A percentile compares a stretch with the other conserved stretches of the same genome.
Conservation (phyloP, 2,797 vertebrate species). For the Macropus fuliginosus region DNA sequence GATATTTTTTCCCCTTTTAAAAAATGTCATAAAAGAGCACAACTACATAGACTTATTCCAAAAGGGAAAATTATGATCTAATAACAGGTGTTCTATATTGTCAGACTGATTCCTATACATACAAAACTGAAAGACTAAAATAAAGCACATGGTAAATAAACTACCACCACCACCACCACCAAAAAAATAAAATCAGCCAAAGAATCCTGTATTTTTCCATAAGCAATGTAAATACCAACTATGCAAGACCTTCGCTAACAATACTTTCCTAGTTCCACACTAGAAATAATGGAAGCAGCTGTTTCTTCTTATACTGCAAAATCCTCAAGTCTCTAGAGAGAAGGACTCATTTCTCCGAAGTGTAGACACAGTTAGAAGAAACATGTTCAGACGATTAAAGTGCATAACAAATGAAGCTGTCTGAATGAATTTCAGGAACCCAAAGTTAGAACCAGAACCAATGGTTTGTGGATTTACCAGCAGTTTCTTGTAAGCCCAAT, state of each 20-base stretch:
- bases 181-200: constrained; percentile 7
- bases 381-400: constrained; percentile 18
- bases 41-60: neutral
- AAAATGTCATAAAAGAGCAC: neutral
- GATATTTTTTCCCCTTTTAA: neutral
- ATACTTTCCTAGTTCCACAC: constrained; percentile 41
- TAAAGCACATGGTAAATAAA: neutral
- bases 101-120: neutral
- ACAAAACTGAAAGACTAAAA: neutral
- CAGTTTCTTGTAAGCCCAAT: constrained; percentile 32
- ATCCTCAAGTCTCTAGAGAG: constrained; percentile 31
- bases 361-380: constrained; percentile 43
- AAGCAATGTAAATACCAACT: neutral
- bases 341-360: neutral
- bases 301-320: constrained; percentile 53
- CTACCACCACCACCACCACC: neutral
- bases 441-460: constrained; percentile 11
- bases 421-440: constrained; percentile 54
- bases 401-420: neutral
- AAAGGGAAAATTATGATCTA: neutral
- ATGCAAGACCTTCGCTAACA: neutral
- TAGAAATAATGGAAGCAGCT: constrained; percentile 32
- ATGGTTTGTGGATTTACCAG: neutral
- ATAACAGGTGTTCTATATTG: neutral
- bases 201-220: neutral